These are phyloP conservation scores for Hippocampus kuda DNA, from an alignment of 2,797 vertebrate genomes.

Conservation along the genomic window DNA sequence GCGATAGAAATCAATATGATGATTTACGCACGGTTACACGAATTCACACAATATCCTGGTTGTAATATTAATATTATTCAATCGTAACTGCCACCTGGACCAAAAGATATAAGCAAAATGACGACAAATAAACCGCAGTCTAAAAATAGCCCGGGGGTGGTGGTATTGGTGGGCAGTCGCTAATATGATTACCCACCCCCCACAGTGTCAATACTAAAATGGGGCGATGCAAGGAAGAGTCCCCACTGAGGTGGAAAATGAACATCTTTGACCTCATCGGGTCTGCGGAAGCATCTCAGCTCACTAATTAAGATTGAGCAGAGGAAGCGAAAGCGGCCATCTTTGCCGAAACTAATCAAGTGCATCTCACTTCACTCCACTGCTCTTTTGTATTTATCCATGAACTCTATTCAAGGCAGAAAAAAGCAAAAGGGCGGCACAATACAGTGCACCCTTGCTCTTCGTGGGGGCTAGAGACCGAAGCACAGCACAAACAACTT, in stretches of 20 bases:
- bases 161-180: constrained; percentile 41
- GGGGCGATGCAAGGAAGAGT: constrained; percentile 45
- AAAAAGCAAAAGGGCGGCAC: constrained; percentile 7
- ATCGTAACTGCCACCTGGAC: too few species aligned
- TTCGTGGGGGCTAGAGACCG: not conserved
- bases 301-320: constrained; percentile 67
- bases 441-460: not conserved
- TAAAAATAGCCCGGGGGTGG: constrained; percentile 15
- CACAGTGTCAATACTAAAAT: constrained; percentile 54
- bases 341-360: constrained; percentile 51
- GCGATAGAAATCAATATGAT: not conserved
- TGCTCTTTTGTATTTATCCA: constrained; percentile 42
- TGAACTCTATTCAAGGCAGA: constrained; percentile 22
- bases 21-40: too few species aligned
- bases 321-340: constrained; percentile 45
- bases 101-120: too few species aligned
- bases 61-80: too few species aligned
- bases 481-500: too few species aligned
- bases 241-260: constrained; percentile 61
- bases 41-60: too few species aligned
- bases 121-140: too few species aligned
- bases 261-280: constrained; percentile 69
- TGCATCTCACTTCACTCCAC: constrained; percentile 38
- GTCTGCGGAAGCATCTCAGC: constrained; percentile 57
- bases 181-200: constrained; percentile 57